Evolutionary conservation across 2,113 vertebrate species (phyloP).

Genomic region (Buteo buteo): DNA sequence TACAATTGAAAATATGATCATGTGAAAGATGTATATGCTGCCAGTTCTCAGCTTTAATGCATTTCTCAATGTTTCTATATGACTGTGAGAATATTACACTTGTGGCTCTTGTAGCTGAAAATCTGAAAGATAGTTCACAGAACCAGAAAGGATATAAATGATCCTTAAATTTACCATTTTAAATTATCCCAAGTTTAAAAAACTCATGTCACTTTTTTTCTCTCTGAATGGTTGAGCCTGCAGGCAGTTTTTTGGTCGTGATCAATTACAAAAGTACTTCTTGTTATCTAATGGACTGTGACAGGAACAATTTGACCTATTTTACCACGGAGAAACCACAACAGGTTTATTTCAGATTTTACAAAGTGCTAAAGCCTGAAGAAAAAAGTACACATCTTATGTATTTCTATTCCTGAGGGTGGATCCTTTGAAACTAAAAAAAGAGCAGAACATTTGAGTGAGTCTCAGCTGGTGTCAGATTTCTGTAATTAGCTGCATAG

Average conservation of each 20-base stretch:
- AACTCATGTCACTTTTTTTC: background rate
- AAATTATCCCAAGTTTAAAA: background rate
- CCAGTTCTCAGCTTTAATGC: background rate
- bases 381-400: background rate
- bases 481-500: background rate
- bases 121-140: background rate
- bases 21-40: background rate
- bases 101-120: background rate
- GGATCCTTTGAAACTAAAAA: background rate
- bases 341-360: background rate
- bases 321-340: background rate
- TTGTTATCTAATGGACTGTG: background rate
- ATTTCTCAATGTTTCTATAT: background rate
- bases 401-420: background rate
- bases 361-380: background rate
- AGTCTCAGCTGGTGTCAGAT: background rate
- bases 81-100: background rate
- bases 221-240: background rate
- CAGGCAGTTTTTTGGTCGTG: background rate
- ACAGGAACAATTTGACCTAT: background rate
- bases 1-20: background rate
- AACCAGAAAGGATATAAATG: background rate
- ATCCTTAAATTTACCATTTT: background rate
- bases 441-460: background rate
- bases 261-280: background rate